Conservation (phyloP, 1,140 invertebrate species). For the Drosophila tristis region DNA sequence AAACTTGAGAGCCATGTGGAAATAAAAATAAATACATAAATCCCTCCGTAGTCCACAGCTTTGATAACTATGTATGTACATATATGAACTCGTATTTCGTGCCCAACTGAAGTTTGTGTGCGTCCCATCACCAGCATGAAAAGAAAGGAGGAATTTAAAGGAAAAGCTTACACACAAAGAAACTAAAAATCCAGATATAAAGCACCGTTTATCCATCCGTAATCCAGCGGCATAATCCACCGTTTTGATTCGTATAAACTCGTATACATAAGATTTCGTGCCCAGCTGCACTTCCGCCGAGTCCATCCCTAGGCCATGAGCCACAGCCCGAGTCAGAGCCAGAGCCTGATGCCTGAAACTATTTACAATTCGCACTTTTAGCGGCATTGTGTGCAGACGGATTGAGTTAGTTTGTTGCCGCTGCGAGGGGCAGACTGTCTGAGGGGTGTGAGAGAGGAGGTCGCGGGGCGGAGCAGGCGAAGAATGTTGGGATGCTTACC, state of each 20-base stretch:
- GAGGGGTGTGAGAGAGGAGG: background rate
- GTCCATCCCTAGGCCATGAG: conserved; percentile 34
- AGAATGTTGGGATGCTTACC: conserved; percentile 33
- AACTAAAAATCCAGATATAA: too few species aligned
- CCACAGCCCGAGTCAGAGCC: background rate
- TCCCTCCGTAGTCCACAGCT: too few species aligned
- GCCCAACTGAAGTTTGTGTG: too few species aligned
- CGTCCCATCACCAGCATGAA: too few species aligned
- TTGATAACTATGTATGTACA: too few species aligned
- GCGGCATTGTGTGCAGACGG: conserved; percentile 55
- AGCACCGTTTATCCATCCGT: background rate
- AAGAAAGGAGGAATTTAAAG: too few species aligned
- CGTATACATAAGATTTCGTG: conserved; percentile 11
- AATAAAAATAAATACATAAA: too few species aligned
- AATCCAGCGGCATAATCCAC: conserved; percentile 9
- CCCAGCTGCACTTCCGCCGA: conserved; percentile 15
- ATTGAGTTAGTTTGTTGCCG: conserved; percentile 61
- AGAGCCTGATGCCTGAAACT: conserved; percentile 46
- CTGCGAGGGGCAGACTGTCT: conserved; percentile 14
- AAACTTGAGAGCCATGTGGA: too few species aligned
- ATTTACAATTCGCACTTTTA: conserved; percentile 75
- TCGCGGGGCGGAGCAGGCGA: conserved; percentile 1
- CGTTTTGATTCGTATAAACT: conserved; percentile 4
- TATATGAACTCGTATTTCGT: too few species aligned
- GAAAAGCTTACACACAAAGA: too few species aligned